Conservation (phyloP, 2,888 invertebrate species). For the Cephus pygmeus region DNA sequence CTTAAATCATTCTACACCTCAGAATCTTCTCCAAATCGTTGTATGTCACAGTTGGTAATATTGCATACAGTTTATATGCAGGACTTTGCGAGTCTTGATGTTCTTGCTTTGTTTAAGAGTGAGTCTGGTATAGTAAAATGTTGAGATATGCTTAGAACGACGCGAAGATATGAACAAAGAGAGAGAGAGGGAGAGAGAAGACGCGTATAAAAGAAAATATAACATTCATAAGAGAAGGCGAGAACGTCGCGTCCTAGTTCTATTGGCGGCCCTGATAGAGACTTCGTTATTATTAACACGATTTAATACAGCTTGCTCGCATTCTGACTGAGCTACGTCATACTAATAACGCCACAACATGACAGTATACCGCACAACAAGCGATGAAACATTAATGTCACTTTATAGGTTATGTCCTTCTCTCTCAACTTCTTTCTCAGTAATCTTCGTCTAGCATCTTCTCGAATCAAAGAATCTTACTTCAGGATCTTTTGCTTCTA, state of each 20-base stretch:
- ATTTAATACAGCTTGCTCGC: constrained; percentile 17
- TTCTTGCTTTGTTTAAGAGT: neutral
- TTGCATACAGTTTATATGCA: neutral
- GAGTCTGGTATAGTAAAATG: neutral
- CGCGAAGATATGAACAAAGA: constrained; percentile 1
- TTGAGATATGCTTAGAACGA: neutral
- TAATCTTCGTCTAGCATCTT: neutral
- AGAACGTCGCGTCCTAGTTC: constrained; percentile 31
- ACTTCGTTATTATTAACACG: constrained; percentile 26
- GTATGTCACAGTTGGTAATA: neutral
- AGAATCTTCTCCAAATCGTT: neutral
- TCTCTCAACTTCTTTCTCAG: neutral
- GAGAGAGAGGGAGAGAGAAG: constrained; percentile 5
- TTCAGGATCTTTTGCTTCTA: neutral
- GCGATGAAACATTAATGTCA: neutral
- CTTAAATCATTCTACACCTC: neutral
- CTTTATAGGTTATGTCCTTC: neutral
- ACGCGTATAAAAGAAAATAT: neutral
- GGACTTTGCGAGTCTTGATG: neutral
- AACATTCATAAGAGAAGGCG: neutral
- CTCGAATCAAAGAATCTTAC: neutral
- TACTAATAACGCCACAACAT: neutral
- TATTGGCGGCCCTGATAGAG: constrained; percentile 27
- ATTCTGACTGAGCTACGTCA: constrained; percentile 5
- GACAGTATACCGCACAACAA: neutral